These are phyloP conservation scores for Nomia melanderi DNA, from an alignment of 1,140 invertebrate species.

Conservation along the genomic window DNA sequence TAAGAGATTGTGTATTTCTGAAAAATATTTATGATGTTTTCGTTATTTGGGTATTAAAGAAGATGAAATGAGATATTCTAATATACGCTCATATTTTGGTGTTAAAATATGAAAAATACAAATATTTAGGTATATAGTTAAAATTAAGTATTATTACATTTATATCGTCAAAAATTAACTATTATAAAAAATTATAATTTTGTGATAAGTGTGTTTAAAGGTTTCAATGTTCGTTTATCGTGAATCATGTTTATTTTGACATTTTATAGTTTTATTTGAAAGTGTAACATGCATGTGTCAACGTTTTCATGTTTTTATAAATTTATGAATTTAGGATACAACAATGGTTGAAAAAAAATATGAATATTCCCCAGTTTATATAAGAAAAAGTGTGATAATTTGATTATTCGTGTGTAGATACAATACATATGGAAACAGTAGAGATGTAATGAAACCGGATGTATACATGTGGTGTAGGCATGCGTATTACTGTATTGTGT, in stretches of 20 bases:
- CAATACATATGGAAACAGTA: neutral
- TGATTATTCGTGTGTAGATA: neutral
- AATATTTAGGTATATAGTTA: neutral
- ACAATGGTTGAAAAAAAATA: neutral
- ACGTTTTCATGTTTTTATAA: neutral
- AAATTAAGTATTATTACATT: neutral
- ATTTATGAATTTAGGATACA: neutral
- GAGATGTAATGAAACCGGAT: slow-evolving; percentile 45
- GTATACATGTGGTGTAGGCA: slow-evolving; percentile 43
- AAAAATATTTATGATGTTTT: too few species aligned
- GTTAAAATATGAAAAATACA: neutral
- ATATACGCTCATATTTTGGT: too few species aligned
- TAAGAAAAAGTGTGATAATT: neutral
- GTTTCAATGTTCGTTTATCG: neutral
- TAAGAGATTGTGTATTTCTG: too few species aligned
- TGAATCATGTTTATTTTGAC: neutral
- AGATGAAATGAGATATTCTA: too few species aligned
- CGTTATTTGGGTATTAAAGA: too few species aligned
- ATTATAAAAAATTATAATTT: neutral
- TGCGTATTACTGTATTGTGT: slow-evolving; percentile 44
- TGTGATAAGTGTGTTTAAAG: neutral
- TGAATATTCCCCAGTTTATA: too few species aligned
- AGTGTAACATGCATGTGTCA: neutral
- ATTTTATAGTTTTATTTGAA: neutral
- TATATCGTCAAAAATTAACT: neutral